Percentiles rank a stretch among this genome's conserved stretches.
Conservation (phyloP, 1,140 invertebrate genomes). For the Nylanderia fulva region DNA sequence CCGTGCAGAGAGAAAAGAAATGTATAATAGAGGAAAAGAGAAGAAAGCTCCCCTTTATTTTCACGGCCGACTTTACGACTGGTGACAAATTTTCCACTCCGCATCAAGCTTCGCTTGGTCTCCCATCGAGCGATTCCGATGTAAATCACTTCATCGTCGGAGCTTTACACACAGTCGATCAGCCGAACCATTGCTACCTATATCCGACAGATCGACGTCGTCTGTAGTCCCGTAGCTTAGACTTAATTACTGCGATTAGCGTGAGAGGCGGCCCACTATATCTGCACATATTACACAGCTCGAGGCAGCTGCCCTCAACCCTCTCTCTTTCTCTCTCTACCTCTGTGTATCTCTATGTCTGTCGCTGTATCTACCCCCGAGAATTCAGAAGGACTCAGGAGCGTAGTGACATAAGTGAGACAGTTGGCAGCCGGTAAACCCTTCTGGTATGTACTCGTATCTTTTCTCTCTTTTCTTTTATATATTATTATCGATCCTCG, state of each 20-base stretch:
- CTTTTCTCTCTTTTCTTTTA: conserved; percentile 2
- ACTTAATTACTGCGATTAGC: conserved; percentile 82
- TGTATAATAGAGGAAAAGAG: neutral
- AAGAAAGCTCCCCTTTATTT: conserved; percentile 32
- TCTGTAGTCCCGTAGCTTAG: conserved; percentile 76
- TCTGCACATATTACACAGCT: conserved; percentile 71
- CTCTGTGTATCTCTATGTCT: conserved; percentile 18
- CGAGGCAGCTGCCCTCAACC: conserved; percentile 32
- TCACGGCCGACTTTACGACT: conserved; percentile 29
- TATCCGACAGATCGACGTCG: conserved; percentile 58
- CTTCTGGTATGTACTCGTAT: conserved; percentile 40
- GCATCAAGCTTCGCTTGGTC: neutral
- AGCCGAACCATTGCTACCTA: conserved; percentile 36
- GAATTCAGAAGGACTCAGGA: conserved; percentile 38
- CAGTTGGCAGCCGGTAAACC: conserved; percentile 46
- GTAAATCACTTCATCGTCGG: conserved; percentile 75
- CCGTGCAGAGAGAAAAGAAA: conserved; percentile 7
- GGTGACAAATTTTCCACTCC: conserved; percentile 57
- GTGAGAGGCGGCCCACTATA: conserved; percentile 76
- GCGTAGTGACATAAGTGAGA: conserved; percentile 53
- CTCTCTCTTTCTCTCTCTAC: conserved; percentile 38
- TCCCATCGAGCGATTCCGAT: conserved; percentile 71
- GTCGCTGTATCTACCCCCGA: neutral
- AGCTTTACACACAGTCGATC: conserved; percentile 61
- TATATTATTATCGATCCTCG: conserved; percentile 33